These are phyloP conservation scores for Sebastiscus tertius DNA, from an alignment of 2,797 vertebrate genomes.

Conservation along the genomic window DNA sequence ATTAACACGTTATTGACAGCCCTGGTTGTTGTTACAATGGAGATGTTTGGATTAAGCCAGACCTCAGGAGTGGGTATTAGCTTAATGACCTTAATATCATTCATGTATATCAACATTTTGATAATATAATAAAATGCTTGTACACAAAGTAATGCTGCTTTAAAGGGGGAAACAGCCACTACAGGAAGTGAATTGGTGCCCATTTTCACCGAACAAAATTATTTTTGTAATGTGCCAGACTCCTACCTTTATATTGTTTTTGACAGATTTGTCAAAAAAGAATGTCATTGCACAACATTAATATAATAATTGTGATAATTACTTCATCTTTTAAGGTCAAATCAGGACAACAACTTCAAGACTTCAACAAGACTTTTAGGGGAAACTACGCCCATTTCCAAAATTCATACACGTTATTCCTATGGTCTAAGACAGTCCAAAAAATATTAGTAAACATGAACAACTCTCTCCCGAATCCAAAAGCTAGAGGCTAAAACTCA, in stretches of 20 bases:
- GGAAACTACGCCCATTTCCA: no score
- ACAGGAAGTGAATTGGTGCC: not conserved
- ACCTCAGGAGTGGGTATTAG: not conserved
- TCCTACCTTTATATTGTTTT: not conserved
- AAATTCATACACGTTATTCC: no score
- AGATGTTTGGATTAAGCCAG: not conserved
- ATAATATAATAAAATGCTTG: not conserved
- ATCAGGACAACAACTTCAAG: not conserved
- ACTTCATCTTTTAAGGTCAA: not conserved
- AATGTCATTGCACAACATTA: not conserved
- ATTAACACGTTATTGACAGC: no score
- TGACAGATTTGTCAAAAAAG: not conserved
- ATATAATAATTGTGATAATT: not conserved
- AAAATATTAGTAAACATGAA: no score
- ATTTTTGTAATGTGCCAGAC: not conserved
- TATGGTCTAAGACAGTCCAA: no score
- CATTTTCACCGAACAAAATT: not conserved
- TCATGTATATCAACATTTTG: constrained; percentile 8
- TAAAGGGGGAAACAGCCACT: not conserved
- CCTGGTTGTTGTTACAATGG: not conserved
- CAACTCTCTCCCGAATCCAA: no score
- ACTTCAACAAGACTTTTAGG: not conserved
- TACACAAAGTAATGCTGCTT: not conserved
- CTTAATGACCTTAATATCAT: not conserved
- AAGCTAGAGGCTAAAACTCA: no score